Evolutionary conservation across 2,797 vertebrate genomes (phyloP).

Genomic region (Cossypha niveicapilla): DNA sequence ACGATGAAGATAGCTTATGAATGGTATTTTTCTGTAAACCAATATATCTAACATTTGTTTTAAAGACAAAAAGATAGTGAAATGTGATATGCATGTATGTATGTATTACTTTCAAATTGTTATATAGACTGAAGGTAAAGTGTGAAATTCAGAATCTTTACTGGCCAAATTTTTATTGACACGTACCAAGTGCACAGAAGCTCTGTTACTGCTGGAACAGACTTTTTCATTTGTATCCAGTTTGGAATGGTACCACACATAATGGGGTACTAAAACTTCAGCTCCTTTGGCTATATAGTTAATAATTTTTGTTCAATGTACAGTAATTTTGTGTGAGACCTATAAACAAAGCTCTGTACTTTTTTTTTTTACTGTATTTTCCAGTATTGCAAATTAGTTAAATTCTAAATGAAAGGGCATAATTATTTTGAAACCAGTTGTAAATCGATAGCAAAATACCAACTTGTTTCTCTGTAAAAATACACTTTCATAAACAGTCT

Average conservation of each 20-base stretch:
- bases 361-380: neutral
- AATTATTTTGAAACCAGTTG: neutral
- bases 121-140: neutral
- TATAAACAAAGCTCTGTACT: neutral
- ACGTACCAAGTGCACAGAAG: neutral
- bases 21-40: neutral
- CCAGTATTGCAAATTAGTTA: neutral
- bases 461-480: neutral
- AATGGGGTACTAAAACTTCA: neutral
- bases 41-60: neutral
- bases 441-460: neutral
- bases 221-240: neutral
- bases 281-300: neutral
- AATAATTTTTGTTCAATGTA: neutral
- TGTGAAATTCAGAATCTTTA: neutral
- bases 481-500: neutral
- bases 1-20: neutral
- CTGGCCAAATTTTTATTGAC: neutral
- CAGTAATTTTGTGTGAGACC: neutral
- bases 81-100: accelerated
- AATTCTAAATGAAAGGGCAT: neutral
- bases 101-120: neutral
- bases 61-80: neutral
- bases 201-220: neutral
- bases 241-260: neutral